Base-by-base conservation (phyloP, 2,113 vertebrate genomes). In the Phrynosoma blainvillii region DNA sequence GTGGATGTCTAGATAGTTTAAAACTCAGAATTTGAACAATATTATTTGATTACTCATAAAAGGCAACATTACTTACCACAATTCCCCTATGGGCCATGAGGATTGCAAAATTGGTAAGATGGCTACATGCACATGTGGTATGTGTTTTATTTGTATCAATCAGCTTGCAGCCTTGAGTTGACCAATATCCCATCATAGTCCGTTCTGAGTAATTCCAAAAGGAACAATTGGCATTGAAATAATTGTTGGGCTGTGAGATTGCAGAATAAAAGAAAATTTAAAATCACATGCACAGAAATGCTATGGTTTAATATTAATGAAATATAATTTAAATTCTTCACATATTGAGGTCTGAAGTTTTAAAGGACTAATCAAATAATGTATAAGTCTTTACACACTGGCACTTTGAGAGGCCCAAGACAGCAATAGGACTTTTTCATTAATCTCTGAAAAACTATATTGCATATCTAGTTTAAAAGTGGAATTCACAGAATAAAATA, bases 141-240 rank as follows among this genome's bases (percentile, higher is more conserved):
- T 99, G 98, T 8, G 98, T 99, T 96, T 97, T 98, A 95, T 99
- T 99, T 90, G 98, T 98, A 94, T 98, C 98, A 92, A 99, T 95
- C 92, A 99, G 98, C 94, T 98, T 99, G 98, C 99, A 99, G 96
- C 99, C 98, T 96, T 99, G 98, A 84, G 98, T 99, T 95, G 99
- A 99, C 98, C 99, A 99, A 95, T 99, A 98, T 91, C 99, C 99
- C 98, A 99, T 99, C 99, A 99, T 99, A 74, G 98, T 99, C 94
- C 99, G 98, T 95, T 99, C 99, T 1, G 99, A 99, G 97, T 99
- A 99, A 96, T 99, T 99, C 99, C 99, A 99, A 96, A 99, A 99
- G 93, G 99, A 99, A 95, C 99, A 99, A 97, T 99, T 99, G 96
- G 99, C 98, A 96, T 99, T 99, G 97, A 99, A 99, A 96, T 99